Percentiles rank a stretch among this genome's conserved stretches.
Evolutionary conservation across 2,888 invertebrate genomes (phyloP).

Genomic region (Ligdia adustata): DNA sequence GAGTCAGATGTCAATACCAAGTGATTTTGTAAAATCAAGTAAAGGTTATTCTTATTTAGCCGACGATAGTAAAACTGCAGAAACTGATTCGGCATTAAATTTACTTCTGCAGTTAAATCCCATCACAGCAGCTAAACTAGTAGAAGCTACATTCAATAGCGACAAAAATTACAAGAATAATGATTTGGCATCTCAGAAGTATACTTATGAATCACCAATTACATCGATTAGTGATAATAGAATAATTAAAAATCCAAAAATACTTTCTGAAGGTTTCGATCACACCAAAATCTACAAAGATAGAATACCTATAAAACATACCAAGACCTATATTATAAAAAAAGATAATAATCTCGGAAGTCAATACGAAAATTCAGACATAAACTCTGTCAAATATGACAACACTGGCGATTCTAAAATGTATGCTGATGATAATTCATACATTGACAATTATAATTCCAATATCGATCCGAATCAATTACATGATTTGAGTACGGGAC

Average conservation of each 20-base stretch:
- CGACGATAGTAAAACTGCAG: neutral
- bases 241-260: neutral
- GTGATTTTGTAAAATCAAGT: neutral
- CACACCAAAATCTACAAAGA: conserved; percentile 2
- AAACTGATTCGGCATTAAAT: neutral
- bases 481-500: too few relatives aligned
- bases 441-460: neutral
- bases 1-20: neutral
- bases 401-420: neutral
- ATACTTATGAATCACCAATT: neutral
- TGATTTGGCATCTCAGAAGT: neutral
- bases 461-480: neutral
- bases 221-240: neutral
- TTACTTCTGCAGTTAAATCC: neutral
- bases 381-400: neutral
- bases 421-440: neutral
- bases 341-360: neutral
- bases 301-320: neutral
- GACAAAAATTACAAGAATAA: neutral
- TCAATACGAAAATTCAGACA: neutral
- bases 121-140: neutral
- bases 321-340: neutral
- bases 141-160: conserved; percentile 5
- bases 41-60: neutral
- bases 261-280: neutral